Evolutionary conservation across 2,113 vertebrate species (phyloP), one percentile per base, ranked within the genome.

Genomic region (Chaenogobius annularis): DNA sequence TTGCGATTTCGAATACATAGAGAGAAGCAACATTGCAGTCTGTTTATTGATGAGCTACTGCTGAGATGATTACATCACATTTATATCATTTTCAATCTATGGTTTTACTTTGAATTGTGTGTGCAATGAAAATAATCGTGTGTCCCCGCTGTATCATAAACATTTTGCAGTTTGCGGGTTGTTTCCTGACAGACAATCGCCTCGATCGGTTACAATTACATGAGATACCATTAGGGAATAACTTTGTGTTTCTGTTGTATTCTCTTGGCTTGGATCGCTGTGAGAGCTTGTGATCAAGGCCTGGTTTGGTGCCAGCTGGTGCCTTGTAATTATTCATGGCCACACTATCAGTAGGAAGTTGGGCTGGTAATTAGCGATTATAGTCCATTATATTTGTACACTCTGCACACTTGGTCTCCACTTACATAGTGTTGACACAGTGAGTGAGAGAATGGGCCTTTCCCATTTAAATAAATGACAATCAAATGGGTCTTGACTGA

Each of bases 351-450:
- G 55, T 40, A 43, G 31, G 66, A 74, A 74, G 17, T 74, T 35
- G 40, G 19, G 68, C 50, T 31, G 56, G 31, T 68, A 43, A 52
- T 62, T 52, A 68, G 31, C 46, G 23, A 23, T 62, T 26, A 63
- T 52, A 68, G 20, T 44, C 22, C 2, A 61, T 74, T 68, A 48
- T 68, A 62, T 74, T 50, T 23, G 55, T 62, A 52, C n/a, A 74
- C 26, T 67, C 22, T 59, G 63, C 35, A 26, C 70, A 66, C 62
- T 66, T 66, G 22, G 22, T 56, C 46, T 66, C 62, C 40, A 20
- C 50, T 58, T 56, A 14, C 22, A 47, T 19, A 23, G 26, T 50
- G 37, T 66, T 66, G 64, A 23, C 9, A 40, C 23, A 74, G 54
- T 23, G 26, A 74, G 37, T 10, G 59, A 63, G 26, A 58, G 23